Conservation (phyloP, 2,888 invertebrate species). For the Sinohyriopsis cumingii region DNA sequence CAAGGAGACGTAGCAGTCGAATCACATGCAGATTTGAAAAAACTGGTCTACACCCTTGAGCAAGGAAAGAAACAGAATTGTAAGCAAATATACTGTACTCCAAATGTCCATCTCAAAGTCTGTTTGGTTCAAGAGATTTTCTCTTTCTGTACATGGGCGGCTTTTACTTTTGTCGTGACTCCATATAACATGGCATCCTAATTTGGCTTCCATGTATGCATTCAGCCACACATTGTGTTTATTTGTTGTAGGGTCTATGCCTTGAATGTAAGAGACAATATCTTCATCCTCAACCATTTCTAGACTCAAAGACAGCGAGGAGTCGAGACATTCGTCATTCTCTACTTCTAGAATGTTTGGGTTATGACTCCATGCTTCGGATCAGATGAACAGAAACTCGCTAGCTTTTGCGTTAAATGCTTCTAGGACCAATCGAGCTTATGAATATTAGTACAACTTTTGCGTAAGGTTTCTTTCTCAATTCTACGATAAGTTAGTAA, state of each 20-base stretch:
- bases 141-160: conserved; percentile 2
- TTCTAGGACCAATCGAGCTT: conserved; percentile 9
- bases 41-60: too few relatives aligned
- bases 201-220: conserved; percentile 14
- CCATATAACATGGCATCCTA: conserved; percentile 13
- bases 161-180: conserved; percentile 21
- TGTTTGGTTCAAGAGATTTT: conserved; percentile 1
- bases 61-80: too few relatives aligned
- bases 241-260: conserved; percentile 6
- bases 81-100: background rate
- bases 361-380: conserved; percentile 28
- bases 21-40: too few relatives aligned
- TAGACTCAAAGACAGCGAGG: conserved; percentile 20
- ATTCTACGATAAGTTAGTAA: conserved; percentile 10
- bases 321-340: conserved; percentile 12
- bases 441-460: conserved; percentile 33
- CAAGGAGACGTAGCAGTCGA: too few relatives aligned
- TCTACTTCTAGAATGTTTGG: conserved; percentile 11
- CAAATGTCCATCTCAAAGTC: conserved; percentile 12
- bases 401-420: conserved; percentile 12
- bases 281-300: conserved; percentile 17
- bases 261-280: conserved; percentile 8
- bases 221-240: conserved; percentile 19
- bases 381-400: conserved; percentile 39
- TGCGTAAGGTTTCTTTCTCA: conserved; percentile 21